Percentiles rank a stretch among this genome's conserved stretches.
Conservation (phyloP, 1,140 invertebrate species). For the Chionoecetes opilio region DNA sequence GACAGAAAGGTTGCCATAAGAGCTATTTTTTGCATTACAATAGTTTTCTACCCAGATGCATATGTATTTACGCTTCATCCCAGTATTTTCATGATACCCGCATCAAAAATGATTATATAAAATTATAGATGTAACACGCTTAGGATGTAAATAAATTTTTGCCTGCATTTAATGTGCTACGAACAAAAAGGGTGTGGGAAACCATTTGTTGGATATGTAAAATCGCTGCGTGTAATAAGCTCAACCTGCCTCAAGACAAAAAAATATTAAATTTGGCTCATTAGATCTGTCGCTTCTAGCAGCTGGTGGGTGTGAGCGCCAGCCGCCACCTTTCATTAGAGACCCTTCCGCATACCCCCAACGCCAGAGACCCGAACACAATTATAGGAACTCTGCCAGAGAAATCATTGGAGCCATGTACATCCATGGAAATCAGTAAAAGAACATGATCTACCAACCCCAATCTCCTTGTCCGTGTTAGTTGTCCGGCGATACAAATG, state of each 20-base stretch:
- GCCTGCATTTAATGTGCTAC: no score
- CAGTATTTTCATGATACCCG: no score
- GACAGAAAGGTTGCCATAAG: background rate
- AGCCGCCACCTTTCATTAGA: constrained; percentile 13
- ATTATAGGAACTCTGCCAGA: background rate
- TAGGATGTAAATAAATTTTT: no score
- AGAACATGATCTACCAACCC: background rate
- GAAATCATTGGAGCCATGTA: background rate
- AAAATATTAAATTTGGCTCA: background rate
- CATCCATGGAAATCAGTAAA: background rate
- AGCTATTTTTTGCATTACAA: background rate
- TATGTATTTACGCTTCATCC: no score
- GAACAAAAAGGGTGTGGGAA: no score
- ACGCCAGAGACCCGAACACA: background rate
- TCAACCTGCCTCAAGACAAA: background rate
- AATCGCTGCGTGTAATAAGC: no score
- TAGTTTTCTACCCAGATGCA: no score
- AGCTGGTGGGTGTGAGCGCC: background rate
- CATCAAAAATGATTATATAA: no score
- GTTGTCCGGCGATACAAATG: no score
- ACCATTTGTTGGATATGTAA: no score
- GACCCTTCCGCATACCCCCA: background rate
- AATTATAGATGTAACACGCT: no score
- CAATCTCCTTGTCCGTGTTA: background rate
- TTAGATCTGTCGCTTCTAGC: background rate